Conservation (phyloP, 2,797 vertebrate species). For the Hippocampus kuda region DNA sequence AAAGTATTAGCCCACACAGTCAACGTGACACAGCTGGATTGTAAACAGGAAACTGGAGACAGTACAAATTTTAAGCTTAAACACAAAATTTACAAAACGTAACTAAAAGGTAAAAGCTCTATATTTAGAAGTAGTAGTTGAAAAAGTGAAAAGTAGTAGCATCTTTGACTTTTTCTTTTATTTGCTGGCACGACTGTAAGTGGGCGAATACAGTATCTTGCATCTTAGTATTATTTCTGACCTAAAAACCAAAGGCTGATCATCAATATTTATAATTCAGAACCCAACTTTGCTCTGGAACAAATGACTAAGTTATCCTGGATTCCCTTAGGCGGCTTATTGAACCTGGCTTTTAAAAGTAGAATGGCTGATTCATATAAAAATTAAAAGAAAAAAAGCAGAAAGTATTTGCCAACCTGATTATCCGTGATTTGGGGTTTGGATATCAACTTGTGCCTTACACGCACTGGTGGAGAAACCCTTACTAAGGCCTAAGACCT, state of each 20-base stretch:
- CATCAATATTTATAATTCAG: background rate
- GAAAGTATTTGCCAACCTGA: background rate
- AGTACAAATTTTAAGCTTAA: background rate
- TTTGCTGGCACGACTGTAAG: background rate
- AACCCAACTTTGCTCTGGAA: background rate
- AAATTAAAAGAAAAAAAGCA: background rate
- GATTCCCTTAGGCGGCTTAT: background rate
- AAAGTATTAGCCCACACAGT: background rate
- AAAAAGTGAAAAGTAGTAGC: background rate
- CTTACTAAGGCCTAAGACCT: background rate
- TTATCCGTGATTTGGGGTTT: background rate
- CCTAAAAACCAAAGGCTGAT: background rate
- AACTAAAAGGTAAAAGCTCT: background rate
- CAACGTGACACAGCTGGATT: background rate
- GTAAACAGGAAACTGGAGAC: background rate
- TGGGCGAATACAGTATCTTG: background rate
- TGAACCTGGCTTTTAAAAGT: background rate
- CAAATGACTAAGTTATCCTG: background rate
- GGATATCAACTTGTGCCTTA: constrained; percentile 3
- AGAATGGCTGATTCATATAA: background rate
- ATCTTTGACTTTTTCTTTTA: background rate
- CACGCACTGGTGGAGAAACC: background rate
- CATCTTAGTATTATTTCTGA: background rate
- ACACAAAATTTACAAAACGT: background rate
- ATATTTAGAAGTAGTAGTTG: background rate